Base-by-base conservation (phyloP, 2,888 invertebrate species). In the Idaea dimidiata region DNA sequence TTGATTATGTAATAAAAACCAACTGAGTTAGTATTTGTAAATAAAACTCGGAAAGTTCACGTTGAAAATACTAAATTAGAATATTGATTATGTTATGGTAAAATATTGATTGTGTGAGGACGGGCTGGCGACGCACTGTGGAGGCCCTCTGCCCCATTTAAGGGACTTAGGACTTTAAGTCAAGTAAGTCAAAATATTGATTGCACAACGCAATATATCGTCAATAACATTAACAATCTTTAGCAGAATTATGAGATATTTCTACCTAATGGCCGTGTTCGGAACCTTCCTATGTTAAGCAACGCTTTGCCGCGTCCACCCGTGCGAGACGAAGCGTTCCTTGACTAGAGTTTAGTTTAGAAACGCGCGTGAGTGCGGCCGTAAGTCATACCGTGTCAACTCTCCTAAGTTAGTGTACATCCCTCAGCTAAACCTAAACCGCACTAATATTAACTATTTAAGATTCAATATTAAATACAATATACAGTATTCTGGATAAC, bases 401-500 rank as follows among this genome's bases (percentile, higher is more conserved):
- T 43, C 43, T 43, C 43, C 10, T 14, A 43, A 43, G 43, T 43
- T 14, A 43, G 43, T 43, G 43, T 43, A 80, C 75, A 76, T 69
- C 76, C 72, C 67, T 79, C 70, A 8, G 7, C 43, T 43, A 43
- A 43, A 43, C 81, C 82, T 66, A 69, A 65, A 74, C 72, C 69
- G 69, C 70, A 43, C 43, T 72, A 71, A 73, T 74, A 65, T 59
- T 59, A 24, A 24, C 24, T 24, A 24, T 24, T 24, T 3, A 69
- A 67, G 69, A 69, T 69, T 64, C 67, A 68, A 69, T 63, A 66
- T 64, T 64, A 59, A 55, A 62, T 7, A 53, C 14, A 65, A 72
- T 63, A 66, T 74, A 90, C 91, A 91, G 78, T 87, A 91, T 91
- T 92, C 92, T 92, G 92, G 91, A 91, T 92, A 92, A 92, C 92